A percentile compares a stretch with the other conserved stretches of the same genome.
Evolutionary conservation across 2,888 invertebrate species (phyloP).

Genomic region (Tromatobia lineatoria): DNA sequence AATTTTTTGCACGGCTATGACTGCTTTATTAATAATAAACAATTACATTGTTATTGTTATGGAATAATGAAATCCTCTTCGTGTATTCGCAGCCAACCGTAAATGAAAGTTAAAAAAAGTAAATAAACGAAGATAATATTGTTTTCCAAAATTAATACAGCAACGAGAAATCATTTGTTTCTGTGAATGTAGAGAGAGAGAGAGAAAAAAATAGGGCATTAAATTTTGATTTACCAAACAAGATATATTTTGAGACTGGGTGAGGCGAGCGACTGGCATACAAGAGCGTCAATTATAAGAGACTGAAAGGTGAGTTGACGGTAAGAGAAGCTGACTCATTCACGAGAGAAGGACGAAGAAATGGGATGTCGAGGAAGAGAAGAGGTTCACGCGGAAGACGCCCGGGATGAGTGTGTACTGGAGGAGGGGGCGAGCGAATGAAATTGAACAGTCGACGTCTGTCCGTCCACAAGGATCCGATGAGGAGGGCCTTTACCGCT

Average conservation of each 20-base stretch:
- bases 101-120: no score
- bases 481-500: slow-evolving; percentile 45
- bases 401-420: neutral
- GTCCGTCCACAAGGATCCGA: slow-evolving; percentile 70
- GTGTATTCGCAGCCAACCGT: no score
- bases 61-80: neutral
- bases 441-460: slow-evolving; percentile 83
- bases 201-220: no score
- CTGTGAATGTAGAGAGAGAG: no score
- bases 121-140: no score
- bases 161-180: neutral
- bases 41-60: neutral
- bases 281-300: neutral
- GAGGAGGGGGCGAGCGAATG: slow-evolving; percentile 59
- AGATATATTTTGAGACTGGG: no score
- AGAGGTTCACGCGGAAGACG: slow-evolving; percentile 8
- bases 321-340: slow-evolving; percentile 30
- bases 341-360: slow-evolving; percentile 41
- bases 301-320: slow-evolving; percentile 5
- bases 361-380: slow-evolving; percentile 12
- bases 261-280: neutral
- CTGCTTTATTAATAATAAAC: neutral
- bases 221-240: no score
- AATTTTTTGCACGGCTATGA: no score
- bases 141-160: neutral